Base-by-base conservation (phyloP, 2,888 invertebrate species). In the Fragum whitleyi region DNA sequence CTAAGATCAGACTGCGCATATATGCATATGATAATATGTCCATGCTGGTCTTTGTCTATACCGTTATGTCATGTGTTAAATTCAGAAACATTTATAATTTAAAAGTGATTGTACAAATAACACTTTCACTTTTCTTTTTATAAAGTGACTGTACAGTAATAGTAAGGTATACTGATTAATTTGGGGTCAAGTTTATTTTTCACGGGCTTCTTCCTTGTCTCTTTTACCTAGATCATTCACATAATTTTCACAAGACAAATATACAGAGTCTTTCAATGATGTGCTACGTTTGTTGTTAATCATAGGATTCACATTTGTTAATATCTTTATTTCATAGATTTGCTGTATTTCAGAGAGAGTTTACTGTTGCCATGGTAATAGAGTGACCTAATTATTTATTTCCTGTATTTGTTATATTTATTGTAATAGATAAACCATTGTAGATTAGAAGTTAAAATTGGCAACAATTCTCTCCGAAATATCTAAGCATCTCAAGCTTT, bases 191-290 rank as follows among this genome's bases (percentile, higher is more conserved):
- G n/a, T n/a, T n/a, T n/a, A n/a, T n/a, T n/a, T n/a, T n/a, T n/a
- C n/a, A n/a, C n/a, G n/a, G n/a, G n/a, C n/a, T n/a, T n/a, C n/a
- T n/a, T n/a, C n/a, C n/a, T n/a, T n/a, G n/a, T n/a, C 5, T 36
- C 32, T 36, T 9, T 36, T 36, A 36, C 5, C 32, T 36, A 9
- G 3, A 36, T 36, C 32, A 36, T 36, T 36, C 32, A 36, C 32
- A 16, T 59, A 72, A 57, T 53, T 79, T 69, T 32, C 81, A 81
- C 85, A 79, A 74, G 81, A 81, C 77, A 81, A 83, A 84, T 81
- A 79, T 85, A 81, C 81, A 71, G 65, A 75, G 85, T 85, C 85
- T 85, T 85, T 85, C 81, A 85, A 74, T 77, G 76, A 84, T 85
- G 85, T 81, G 85, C 85, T 85, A 77, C 77, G 78, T 85, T 79